Evolutionary conservation across 2,797 vertebrate species (phyloP).

Genomic region (Gymnoscopelus braueri): DNA sequence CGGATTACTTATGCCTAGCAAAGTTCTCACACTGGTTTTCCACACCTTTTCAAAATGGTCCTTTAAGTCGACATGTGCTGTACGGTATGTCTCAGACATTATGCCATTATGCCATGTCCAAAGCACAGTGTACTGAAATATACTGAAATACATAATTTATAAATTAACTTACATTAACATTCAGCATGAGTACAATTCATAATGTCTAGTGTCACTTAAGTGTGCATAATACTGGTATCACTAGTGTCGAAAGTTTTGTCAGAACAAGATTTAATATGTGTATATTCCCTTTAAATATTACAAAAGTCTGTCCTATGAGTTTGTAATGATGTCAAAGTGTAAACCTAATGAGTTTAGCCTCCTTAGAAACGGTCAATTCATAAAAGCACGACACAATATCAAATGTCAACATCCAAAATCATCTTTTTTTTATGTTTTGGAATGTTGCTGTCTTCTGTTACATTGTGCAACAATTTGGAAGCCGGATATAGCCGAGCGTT

Average conservation of each 20-base stretch:
- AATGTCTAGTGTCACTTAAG: constrained; percentile 66
- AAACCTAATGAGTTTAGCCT: constrained; percentile 56
- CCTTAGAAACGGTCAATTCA: constrained; percentile 48
- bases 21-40: too few relatives aligned
- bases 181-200: constrained; percentile 68
- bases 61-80: constrained; percentile 25
- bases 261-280: constrained; percentile 39
- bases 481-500: too few relatives aligned
- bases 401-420: constrained; percentile 22
- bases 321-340: constrained; percentile 38
- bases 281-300: constrained; percentile 35
- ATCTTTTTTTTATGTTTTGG: constrained; percentile 9
- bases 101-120: constrained; percentile 10
- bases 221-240: constrained; percentile 71
- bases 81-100: constrained; percentile 32
- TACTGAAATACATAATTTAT: constrained; percentile 23
- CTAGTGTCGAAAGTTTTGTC: constrained; percentile 53
- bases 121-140: constrained; percentile 37
- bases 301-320: constrained; percentile 53
- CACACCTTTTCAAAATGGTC: too few relatives aligned
- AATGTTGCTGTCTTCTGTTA: constrained; percentile 23
- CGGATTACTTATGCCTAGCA: too few relatives aligned
- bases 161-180: constrained; percentile 64
- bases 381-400: constrained; percentile 27
- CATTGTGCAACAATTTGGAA: background rate